A percentile compares a stretch with the other conserved stretches of the same genome.
phyloP scores from a whole-genome alignment of 2,113 vertebrate species.

The Daboia siamensis region DNA sequence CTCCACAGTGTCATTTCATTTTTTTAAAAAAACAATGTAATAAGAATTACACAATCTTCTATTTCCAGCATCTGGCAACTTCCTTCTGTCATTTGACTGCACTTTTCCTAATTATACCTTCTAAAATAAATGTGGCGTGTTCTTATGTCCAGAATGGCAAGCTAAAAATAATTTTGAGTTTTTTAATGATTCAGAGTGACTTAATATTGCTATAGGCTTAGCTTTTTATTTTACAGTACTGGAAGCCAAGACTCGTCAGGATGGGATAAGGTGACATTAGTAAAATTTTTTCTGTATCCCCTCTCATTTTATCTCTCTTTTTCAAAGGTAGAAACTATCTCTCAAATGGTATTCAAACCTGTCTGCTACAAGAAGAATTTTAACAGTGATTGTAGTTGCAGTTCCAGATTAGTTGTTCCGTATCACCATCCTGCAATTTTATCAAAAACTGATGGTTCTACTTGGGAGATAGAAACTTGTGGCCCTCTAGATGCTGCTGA shows the following conservation, averaged over 20 bases:
- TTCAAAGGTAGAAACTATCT: neutral
- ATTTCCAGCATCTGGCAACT: neutral
- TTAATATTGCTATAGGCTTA: neutral
- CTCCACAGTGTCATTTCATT: neutral
- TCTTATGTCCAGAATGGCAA: neutral
- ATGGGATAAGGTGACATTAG: neutral
- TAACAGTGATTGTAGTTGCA: neutral
- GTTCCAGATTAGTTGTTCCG: neutral
- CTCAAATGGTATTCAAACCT: neutral
- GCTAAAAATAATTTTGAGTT: neutral
- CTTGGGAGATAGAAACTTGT: neutral
- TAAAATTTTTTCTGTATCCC: neutral
- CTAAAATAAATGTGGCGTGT: neutral
- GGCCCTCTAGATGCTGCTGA: neutral
- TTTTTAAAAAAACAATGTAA: neutral
- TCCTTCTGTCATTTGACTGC: neutral
- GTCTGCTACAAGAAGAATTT: neutral
- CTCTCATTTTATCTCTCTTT: neutral
- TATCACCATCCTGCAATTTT: neutral
- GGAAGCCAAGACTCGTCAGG: neutral
- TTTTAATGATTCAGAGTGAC: neutral
- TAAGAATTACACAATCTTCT: neutral
- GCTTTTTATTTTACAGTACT: neutral
- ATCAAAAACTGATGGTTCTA: neutral
- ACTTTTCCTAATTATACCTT: neutral